Evolutionary conservation across 2,113 vertebrate genomes (phyloP).

Genomic region (Jacana jacana): DNA sequence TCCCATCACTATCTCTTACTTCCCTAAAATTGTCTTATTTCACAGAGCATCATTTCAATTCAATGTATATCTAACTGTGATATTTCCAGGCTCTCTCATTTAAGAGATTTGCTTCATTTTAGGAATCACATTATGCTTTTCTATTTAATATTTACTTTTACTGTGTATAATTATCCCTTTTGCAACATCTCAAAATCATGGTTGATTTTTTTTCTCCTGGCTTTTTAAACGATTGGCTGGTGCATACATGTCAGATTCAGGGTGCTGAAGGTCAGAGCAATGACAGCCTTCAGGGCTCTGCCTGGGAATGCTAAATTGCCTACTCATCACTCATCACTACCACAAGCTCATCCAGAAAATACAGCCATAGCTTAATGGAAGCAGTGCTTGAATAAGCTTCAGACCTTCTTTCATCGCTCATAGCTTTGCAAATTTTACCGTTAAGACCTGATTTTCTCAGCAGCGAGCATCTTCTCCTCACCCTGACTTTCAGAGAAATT

Average conservation of each 20-base stretch:
- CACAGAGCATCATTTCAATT: not conserved
- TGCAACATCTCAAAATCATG: not conserved
- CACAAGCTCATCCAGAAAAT: conserved; percentile 41
- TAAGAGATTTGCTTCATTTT: not conserved
- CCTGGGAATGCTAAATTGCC: not conserved
- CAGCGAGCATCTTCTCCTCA: not conserved
- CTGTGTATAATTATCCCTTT: not conserved
- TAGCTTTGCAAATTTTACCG: not conserved
- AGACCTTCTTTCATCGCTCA: not conserved
- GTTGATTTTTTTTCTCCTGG: conserved; percentile 4
- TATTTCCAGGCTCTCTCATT: not conserved
- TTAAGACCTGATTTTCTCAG: conserved; percentile 4
- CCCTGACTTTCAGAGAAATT: not conserved
- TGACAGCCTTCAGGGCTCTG: not conserved
- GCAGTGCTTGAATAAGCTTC: conserved; percentile 21
- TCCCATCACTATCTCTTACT: not conserved
- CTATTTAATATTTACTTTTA: not conserved
- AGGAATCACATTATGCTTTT: not conserved
- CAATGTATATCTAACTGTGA: not conserved
- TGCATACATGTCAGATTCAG: not conserved
- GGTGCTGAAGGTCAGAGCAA: not conserved
- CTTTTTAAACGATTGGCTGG: conserved; percentile 1
- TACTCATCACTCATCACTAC: not conserved
- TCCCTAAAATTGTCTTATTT: not conserved
- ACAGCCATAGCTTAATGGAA: not conserved